A percentile compares a stretch with the other conserved stretches of the same genome.
Conservation (phyloP, 2,797 vertebrate genomes). For the Delichon dasypus region DNA sequence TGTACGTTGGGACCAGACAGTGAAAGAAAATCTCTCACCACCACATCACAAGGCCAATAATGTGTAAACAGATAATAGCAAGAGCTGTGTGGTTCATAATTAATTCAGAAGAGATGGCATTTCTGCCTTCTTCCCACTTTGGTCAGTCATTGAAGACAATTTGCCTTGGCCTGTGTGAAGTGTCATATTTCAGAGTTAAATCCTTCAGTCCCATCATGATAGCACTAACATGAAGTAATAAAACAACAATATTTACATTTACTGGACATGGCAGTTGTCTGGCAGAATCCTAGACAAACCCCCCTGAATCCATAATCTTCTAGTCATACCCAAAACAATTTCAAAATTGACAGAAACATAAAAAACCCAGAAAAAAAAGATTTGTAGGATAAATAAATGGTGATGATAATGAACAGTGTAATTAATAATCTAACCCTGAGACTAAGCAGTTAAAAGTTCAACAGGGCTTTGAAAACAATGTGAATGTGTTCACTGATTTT, state of each 20-base stretch:
- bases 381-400: neutral
- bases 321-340: neutral
- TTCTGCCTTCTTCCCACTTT: constrained; percentile 19
- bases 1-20: constrained; percentile 39
- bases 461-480: neutral
- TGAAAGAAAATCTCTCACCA: constrained; percentile 55
- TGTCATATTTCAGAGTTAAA: neutral
- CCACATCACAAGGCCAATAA: constrained; percentile 53
- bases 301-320: neutral
- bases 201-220: neutral
- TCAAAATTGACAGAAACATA: neutral
- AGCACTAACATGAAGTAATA: neutral
- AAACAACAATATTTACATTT: neutral
- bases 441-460: neutral
- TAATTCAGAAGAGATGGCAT: constrained; percentile 58
- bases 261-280: neutral
- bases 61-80: constrained; percentile 56
- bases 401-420: neutral
- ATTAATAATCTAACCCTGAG: neutral
- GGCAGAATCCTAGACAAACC: neutral
- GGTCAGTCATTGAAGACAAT: neutral
- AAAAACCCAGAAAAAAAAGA: neutral
- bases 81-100: constrained; percentile 41
- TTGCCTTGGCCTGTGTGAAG: neutral
- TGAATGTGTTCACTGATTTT: neutral